These are phyloP conservation scores for Drosophila dives DNA, from an alignment of 2,888 invertebrate species.

Conservation along the genomic window DNA sequence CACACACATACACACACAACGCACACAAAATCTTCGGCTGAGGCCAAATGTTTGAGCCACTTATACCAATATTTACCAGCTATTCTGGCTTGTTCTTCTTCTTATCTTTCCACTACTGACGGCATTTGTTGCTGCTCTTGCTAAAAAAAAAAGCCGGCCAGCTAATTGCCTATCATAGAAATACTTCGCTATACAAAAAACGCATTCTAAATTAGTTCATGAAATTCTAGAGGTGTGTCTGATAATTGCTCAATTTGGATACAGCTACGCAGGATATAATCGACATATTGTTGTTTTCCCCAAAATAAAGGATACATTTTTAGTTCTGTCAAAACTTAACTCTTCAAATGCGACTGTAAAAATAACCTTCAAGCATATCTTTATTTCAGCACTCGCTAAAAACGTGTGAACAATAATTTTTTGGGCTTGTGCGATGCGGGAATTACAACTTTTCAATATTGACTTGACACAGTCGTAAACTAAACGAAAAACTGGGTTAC, in stretches of 20 bases:
- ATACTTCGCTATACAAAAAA: constrained; percentile 10
- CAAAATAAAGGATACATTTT: not conserved
- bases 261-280: not conserved
- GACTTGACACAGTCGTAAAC: constrained; percentile 64
- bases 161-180: constrained; percentile 29
- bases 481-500: constrained; percentile 54
- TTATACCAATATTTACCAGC: constrained; percentile 43
- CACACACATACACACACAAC: constrained; percentile 18
- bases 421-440: constrained; percentile 59
- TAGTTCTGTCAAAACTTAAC: not conserved
- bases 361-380: constrained; percentile 19
- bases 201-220: constrained; percentile 58
- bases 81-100: constrained; percentile 22
- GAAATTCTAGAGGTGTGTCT: constrained; percentile 40
- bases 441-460: constrained; percentile 60
- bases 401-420: constrained; percentile 62
- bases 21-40: constrained; percentile 20
- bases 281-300: not conserved
- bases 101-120: constrained; percentile 16
- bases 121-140: constrained; percentile 28
- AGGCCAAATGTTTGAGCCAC: constrained; percentile 29
- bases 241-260: constrained; percentile 25
- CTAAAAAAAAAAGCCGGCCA: constrained; percentile 13
- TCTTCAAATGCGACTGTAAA: not conserved
- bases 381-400: constrained; percentile 29